Percentiles rank a stretch among this genome's conserved stretches.
phyloP scores from a whole-genome alignment of 1,140 invertebrate genomes.

The Drosophila nannoptera region DNA sequence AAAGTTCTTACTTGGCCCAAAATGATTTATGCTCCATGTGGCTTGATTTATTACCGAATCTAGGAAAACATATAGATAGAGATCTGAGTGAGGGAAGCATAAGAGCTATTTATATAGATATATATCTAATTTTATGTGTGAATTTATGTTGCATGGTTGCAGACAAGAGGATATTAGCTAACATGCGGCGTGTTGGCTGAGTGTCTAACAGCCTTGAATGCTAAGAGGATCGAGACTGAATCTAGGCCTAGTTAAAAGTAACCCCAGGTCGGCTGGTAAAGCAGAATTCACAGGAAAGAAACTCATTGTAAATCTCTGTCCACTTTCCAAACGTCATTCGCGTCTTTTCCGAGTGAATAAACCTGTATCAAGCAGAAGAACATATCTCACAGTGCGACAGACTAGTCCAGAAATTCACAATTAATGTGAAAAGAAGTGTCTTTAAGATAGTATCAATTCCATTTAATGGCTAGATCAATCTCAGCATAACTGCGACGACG shows the following conservation, averaged over 20 bases:
- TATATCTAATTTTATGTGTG: background rate
- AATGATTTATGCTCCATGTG: slow-evolving; percentile 33
- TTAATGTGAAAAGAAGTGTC: background rate
- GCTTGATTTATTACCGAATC: slow-evolving; percentile 25
- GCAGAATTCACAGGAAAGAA: too few relatives aligned
- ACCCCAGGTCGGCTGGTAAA: too few relatives aligned
- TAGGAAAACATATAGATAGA: slow-evolving; percentile 4
- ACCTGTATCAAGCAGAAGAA: background rate
- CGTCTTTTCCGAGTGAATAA: background rate
- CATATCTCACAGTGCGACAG: background rate
- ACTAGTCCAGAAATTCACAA: background rate
- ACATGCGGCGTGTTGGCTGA: too few relatives aligned
- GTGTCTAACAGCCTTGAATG: background rate
- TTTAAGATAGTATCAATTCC: background rate
- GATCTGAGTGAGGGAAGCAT: slow-evolving; percentile 2
- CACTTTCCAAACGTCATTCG: too few relatives aligned
- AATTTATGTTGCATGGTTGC: background rate
- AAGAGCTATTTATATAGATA: background rate
- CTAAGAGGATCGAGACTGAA: too few relatives aligned
- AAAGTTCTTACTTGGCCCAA: slow-evolving; percentile 20
- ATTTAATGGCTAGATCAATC: slow-evolving; percentile 7
- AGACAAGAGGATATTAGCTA: background rate
- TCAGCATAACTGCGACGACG: slow-evolving; percentile 1
- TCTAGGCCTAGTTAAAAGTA: too few relatives aligned
- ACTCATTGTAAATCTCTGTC: too few relatives aligned